Base-by-base conservation (phyloP, 2,888 invertebrate genomes). In the Pachliopta kotzebuea region DNA sequence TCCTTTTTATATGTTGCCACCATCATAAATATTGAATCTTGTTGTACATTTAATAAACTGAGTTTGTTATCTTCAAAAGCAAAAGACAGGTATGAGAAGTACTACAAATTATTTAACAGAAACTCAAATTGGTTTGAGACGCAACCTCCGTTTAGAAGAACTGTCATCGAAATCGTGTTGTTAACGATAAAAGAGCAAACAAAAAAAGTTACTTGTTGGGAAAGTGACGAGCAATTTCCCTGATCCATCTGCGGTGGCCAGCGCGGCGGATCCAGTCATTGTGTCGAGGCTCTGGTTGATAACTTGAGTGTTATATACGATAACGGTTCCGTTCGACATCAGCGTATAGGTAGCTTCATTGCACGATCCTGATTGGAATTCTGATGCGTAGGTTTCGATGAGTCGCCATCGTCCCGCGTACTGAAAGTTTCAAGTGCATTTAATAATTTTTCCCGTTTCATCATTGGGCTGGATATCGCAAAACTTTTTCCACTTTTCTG, bases 191-290 rank as follows among this genome's bases (percentile, higher is more conserved):
- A 42, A 49, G 49, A n/a, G 9, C 7, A 49, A n/a, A 4, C 6
- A n/a, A 49, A 20, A 29, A n/a, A 20, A 74, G 78, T 76, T 69
- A 76, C 92, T 82, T 68, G 88, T 83, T 14, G 85, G 85, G 78
- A 94, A 94, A 23, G 92, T 92, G 81, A 94, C 94, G 1, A 93
- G 88, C 0, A 95, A 90, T 18, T 93, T 88, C 62, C 92, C 95
- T 59, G 86, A 88, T 0, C 88, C 87, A 74, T 95, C 94, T 71
- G 93, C 93, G 0, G 93, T 93, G 18, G 92, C 76, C 0, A 80
- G 21, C 0, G 70, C 64, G 21, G 85, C 86, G 0, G 74, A 71
- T 21, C 86, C 87, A 49, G 70, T 72, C 21, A 81, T 79, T 11
- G 74, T 73, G 42, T 68, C 71, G 0, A 87, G 73, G 0, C 65